Base-by-base conservation (phyloP, 2,888 invertebrate species). In the Calliopum simillimum region DNA sequence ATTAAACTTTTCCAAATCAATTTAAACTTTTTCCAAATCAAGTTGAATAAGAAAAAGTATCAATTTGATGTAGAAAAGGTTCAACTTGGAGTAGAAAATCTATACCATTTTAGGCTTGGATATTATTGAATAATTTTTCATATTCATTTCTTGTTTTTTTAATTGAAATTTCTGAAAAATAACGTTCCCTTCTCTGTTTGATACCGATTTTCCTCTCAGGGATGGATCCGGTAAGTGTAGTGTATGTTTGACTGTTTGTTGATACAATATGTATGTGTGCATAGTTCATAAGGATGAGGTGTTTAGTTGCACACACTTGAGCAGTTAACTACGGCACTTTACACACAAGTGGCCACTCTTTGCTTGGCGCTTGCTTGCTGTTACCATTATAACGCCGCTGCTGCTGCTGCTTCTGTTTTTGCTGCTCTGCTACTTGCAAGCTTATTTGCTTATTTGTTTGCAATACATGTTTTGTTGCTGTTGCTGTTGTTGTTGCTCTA, bases 281-380 rank as follows among this genome's bases (percentile, higher is more conserved):
- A n/a, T n/a, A n/a, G n/a, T n/a, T n/a, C 49, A 25, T 19, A 58
- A 66, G 66, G 56, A 66, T 66, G 66, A 66, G 66, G 67, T 67
- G 67, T 67, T 67, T 59, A 67, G 67, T 67, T 67, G 59, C 59
- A 59, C 33, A 33, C 67, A 67, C 67, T 67, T 67, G 59, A 59
- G 67, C 67, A 67, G 67, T 67, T 67, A 67, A 67, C 67, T 58
- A 67, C 59, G 67, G 44, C 67, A 67, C 67, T 67, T 67, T 25
- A 23, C 23, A 56, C 67, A 67, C 67, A 67, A 67, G 67, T 59
- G 67, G 41, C 67, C 8, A 8, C 33, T 51, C 21, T 33, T 16
- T 59, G 21, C 13, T 53, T 53, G 53, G 55, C 5, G 53, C 23
- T 5, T 19, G 19, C 49, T 49, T 16, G 14, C 19, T 12, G 59